Evolutionary conservation across 2,888 invertebrate species (phyloP).

Genomic region (Exephanes ischioxanthus): DNA sequence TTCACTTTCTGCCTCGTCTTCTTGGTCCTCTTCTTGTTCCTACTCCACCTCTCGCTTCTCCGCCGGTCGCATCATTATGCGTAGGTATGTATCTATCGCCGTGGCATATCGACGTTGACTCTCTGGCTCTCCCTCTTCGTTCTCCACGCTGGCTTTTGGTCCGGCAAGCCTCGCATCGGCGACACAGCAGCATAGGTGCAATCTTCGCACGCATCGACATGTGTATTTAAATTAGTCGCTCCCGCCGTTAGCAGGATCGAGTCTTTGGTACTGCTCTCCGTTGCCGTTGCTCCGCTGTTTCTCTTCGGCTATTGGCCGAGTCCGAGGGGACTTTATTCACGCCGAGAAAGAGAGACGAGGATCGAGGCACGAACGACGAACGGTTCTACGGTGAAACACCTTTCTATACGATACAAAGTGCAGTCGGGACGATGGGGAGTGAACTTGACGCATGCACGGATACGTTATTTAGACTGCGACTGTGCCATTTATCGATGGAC

Average conservation of each 20-base stretch:
- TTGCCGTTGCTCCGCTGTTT: slow-evolving; percentile 46
- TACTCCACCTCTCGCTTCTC: slow-evolving; percentile 38
- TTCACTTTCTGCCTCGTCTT: neutral
- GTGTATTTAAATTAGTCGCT: slow-evolving; percentile 84
- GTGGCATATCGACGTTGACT: slow-evolving; percentile 63
- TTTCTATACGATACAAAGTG: slow-evolving; percentile 23
- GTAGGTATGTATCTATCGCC: slow-evolving; percentile 64
- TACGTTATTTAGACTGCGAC: neutral
- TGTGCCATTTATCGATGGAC: slow-evolving; percentile 8
- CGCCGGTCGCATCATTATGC: slow-evolving; percentile 65
- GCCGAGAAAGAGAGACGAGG: slow-evolving; percentile 6
- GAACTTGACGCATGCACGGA: neutral
- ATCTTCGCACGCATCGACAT: slow-evolving; percentile 84
- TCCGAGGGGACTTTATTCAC: slow-evolving; percentile 12
- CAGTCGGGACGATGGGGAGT: neutral
- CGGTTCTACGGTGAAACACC: slow-evolving; percentile 4
- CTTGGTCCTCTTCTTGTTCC: too few relatives aligned
- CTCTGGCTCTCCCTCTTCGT: neutral
- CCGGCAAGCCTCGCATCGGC: slow-evolving; percentile 22
- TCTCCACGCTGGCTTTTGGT: slow-evolving; percentile 3
- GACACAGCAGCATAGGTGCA: slow-evolving; percentile 77
- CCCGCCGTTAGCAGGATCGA: slow-evolving; percentile 78
- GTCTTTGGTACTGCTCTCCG: slow-evolving; percentile 33
- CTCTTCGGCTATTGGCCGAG: slow-evolving; percentile 6
- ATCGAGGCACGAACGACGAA: slow-evolving; percentile 8